A percentile compares a stretch with the other conserved stretches of the same genome.
These are phyloP conservation scores for Actias luna DNA, from an alignment of 2,888 invertebrate species.

Conservation along the genomic window DNA sequence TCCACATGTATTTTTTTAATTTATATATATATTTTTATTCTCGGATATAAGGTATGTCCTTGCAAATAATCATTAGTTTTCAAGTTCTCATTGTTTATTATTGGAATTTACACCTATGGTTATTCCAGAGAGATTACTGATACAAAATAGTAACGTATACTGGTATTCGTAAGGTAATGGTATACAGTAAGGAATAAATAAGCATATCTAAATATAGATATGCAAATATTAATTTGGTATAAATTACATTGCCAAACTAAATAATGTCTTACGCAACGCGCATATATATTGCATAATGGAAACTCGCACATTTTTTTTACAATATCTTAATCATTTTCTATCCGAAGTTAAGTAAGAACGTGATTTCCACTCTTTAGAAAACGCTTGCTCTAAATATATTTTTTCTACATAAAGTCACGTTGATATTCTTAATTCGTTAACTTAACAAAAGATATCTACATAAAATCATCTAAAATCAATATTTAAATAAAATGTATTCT, in stretches of 20 bases:
- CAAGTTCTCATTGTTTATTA: no score
- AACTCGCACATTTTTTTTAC: background rate
- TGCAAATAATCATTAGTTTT: no score
- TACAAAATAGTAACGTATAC: no score
- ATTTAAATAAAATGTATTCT: background rate
- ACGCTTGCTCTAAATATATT: background rate
- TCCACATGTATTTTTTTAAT: no score
- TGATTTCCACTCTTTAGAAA: constrained; percentile 9
- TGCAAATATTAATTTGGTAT: background rate
- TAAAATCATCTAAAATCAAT: background rate
- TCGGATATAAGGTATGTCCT: no score
- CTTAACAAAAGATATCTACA: background rate
- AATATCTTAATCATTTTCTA: constrained; percentile 1
- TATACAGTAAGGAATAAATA: no score
- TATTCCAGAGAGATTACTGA: no score
- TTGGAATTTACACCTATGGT: no score
- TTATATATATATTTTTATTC: no score
- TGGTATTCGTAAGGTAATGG: no score
- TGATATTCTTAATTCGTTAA: background rate
- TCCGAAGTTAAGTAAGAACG: constrained; percentile 16
- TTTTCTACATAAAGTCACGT: constrained; percentile 3
- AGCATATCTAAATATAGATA: no score
- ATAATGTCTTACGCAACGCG: background rate
- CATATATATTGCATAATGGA: background rate
- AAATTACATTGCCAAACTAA: background rate